A percentile compares a stretch with the other conserved stretches of the same genome.
Conservation (phyloP, 2,888 invertebrate species). For the Cantharis rufa region DNA sequence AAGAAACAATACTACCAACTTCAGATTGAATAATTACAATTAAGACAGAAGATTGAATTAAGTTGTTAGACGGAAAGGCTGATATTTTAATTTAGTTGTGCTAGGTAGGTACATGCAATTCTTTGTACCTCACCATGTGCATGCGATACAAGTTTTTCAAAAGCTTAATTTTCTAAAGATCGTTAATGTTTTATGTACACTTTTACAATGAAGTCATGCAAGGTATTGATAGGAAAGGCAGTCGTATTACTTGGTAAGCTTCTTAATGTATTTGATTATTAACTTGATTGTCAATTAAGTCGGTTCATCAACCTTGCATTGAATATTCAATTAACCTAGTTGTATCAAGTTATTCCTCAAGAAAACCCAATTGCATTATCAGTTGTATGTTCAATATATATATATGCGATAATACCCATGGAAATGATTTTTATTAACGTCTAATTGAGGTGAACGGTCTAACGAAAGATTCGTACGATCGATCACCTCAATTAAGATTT, state of each 20-base stretch:
- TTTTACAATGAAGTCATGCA: constrained; percentile 1
- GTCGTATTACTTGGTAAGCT: constrained; percentile 14
- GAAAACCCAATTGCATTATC: constrained; percentile 6
- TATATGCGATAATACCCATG: not conserved
- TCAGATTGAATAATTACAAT: not conserved
- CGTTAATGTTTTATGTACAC: constrained; percentile 14
- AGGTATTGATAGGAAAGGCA: not conserved
- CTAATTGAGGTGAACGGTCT: not conserved
- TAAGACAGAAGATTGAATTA: not conserved
- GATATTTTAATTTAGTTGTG: not conserved
- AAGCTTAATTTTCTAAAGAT: constrained; percentile 14
- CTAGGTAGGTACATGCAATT: not conserved
- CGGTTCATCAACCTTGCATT: constrained; percentile 21
- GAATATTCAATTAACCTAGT: constrained; percentile 22
- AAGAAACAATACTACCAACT: not conserved
- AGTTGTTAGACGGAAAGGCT: not conserved
- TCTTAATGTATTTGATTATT: constrained; percentile 16
- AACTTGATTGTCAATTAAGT: constrained; percentile 19
- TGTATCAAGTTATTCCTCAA: constrained; percentile 14
- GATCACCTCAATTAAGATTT: not conserved
- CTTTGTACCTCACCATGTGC: not conserved
- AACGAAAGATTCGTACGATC: not conserved
- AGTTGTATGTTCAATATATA: not conserved
- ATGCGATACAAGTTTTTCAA: not conserved
- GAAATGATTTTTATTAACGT: not conserved